phyloP scores from a whole-genome alignment of 2,888 invertebrate genomes.

The Sarcophaga variegata region DNA sequence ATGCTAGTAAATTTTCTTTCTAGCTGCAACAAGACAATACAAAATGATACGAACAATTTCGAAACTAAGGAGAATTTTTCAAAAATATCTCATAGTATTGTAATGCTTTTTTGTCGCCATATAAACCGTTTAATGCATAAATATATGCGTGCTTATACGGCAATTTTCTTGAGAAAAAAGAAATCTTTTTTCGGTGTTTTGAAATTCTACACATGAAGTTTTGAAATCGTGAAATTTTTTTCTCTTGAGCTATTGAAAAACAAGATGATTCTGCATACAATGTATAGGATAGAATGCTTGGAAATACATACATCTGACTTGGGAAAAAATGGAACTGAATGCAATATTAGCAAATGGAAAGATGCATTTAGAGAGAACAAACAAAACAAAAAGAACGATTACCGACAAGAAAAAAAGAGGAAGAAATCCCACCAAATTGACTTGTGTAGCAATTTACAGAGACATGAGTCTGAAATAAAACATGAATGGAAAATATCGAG shows the following conservation, averaged over 20 bases:
- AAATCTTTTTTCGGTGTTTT: constrained; percentile 11
- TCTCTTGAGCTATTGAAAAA: not conserved
- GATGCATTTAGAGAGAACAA: not conserved
- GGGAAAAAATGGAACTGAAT: constrained; percentile 6
- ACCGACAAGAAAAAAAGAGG: not conserved
- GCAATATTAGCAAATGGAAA: constrained; percentile 32
- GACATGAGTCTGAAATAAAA: not conserved
- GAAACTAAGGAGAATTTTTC: not conserved
- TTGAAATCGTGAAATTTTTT: not conserved
- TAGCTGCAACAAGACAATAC: no score
- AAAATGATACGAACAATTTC: no score
- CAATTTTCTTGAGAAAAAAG: not conserved
- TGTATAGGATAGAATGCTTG: not conserved
- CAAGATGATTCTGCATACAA: not conserved
- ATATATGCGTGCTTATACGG: not conserved
- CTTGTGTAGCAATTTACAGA: constrained; percentile 31
- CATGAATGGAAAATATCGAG: not conserved
- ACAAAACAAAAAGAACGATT: not conserved
- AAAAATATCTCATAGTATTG: not conserved
- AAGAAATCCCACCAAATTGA: constrained; percentile 37
- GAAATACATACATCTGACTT: constrained; percentile 26
- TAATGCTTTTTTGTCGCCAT: not conserved
- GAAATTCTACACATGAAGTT: constrained; percentile 23
- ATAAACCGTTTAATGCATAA: not conserved
- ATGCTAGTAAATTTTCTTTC: no score